Evolutionary conservation across 2,113 vertebrate species (phyloP), one percentile per base, ranked within the genome.

Genomic region (Eira barbara): DNA sequence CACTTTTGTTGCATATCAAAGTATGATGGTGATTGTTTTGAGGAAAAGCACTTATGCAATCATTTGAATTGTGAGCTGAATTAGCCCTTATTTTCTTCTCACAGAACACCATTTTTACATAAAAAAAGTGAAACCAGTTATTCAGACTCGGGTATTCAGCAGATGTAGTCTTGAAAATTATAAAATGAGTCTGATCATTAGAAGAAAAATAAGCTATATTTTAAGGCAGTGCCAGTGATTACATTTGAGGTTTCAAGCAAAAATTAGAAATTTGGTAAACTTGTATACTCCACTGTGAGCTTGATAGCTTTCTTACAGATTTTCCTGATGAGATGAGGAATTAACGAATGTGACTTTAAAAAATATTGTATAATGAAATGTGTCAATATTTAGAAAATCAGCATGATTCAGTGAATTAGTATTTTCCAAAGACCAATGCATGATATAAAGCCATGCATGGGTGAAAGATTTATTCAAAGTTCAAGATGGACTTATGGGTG

Each of bases 221-320:
- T 52, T 34, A 81, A 82, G 65, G 94, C 23, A 81, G 10, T 73
- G 15, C n/a, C 49, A 73, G 57, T 87, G 63, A 82, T 82, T 93
- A 67, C 59, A 39, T 82, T 89, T 96, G 84, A 76, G 21, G 42
- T 88, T 83, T 95, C 65, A 82, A 95, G 61, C 27, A 73, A 92
- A 73, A 92, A 74, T 92, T 87, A 29, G 65, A 82, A 80, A 45
- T 88, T 63, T 95, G 17, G 47, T 74, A 81, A 92, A 83, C 31
- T 55, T 78, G 0, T 36, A 39, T 83, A 15, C 0, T 36, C 27
- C 71, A 69, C 59, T 69, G 42, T 85, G 42, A 80, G 63, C 42
- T 80, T 91, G 73, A 69, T 85, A 91, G 45, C 42, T 86, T 96
- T 93, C 84, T 90, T 67, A 95, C 59, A 91, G 85, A 65, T 59